Conservation (phyloP, 1,140 invertebrate genomes). For the Diorhabda carinulata region DNA sequence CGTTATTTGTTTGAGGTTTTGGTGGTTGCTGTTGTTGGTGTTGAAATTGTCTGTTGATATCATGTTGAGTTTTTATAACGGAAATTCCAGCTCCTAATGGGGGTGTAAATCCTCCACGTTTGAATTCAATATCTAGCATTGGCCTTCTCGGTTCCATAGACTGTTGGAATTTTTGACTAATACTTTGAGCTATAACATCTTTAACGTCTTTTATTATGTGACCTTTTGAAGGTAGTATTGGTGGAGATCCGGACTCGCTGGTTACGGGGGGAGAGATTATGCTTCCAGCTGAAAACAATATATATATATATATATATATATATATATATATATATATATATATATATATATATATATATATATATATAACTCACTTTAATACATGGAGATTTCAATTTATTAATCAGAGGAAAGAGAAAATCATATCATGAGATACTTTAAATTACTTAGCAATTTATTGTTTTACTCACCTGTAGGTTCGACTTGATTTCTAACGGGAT, state of each 20-base stretch:
- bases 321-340: neutral
- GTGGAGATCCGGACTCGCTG: slow-evolving; percentile 53
- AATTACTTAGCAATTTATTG: too few relatives aligned
- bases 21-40: slow-evolving; percentile 31
- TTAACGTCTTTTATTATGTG: slow-evolving; percentile 59
- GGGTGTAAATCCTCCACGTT: slow-evolving; percentile 55
- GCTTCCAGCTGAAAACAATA: slow-evolving; percentile 24
- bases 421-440: too few relatives aligned
- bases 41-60: slow-evolving; percentile 39
- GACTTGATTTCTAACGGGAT: slow-evolving; percentile 43
- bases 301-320: neutral
- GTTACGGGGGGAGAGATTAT: slow-evolving; percentile 46
- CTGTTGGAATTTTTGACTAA: slow-evolving; percentile 81
- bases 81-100: slow-evolving; percentile 45
- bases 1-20: slow-evolving; percentile 18
- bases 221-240: slow-evolving; percentile 53
- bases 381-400: too few relatives aligned
- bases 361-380: too few relatives aligned
- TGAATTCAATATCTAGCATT: slow-evolving; percentile 49
- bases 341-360: neutral
- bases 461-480: slow-evolving; percentile 17
- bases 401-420: too few relatives aligned
- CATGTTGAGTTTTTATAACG: slow-evolving; percentile 42
- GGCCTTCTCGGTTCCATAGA: slow-evolving; percentile 50
- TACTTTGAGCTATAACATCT: slow-evolving; percentile 83